Evolutionary conservation across 2,888 invertebrate genomes (phyloP), one percentile per base, ranked within the genome.

Genomic region (Nymphalis c-album): DNA sequence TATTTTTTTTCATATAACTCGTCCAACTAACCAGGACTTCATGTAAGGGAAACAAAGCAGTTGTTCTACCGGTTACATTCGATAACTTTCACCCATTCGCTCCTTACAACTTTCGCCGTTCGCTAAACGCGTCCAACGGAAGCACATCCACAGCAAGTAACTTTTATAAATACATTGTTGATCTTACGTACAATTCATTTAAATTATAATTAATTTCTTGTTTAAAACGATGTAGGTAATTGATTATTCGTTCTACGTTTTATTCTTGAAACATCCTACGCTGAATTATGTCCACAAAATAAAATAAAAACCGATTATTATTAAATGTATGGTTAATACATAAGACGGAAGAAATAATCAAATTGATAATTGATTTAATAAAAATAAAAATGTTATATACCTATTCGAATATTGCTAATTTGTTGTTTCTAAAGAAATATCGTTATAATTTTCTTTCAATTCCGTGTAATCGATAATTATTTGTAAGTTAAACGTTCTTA

Each of bases 71-170:
- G 68, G 65, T 73, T 71, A 70, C 72, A 68, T 72, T 64, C 71
- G 70, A 72, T 69, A 51, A 75, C 76, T 76, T 76, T 76, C 76
- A 71, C 74, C 67, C 8, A 50, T 55, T 55, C 26, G 69, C 72
- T 71, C 73, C 74, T 74, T 73, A 66, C 74, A 71, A 76, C 76
- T 76, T 76, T 76, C 76, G 66, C 76, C 75, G 67, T 60, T 62
- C 61, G 62, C 71, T 70, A 55, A 55, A 67, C 67, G 69, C 68
- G 68, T 64, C 40, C 63, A 65, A 69, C 64, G 61, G 63, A 62
- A 51, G 57, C 63, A 17, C 20, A 59, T 35, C 47, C 46, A 47
- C 22, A 59, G 20, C 31, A 20, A 60, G 20, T 46, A 22, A 40
- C 31, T 59, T 64, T n/a, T 48, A 60, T 46, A 48, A 47, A 55